A percentile compares a stretch with the other conserved stretches of the same genome.
phyloP scores from a whole-genome alignment of 2,888 invertebrate species.

The Drosophila kuntzei region DNA sequence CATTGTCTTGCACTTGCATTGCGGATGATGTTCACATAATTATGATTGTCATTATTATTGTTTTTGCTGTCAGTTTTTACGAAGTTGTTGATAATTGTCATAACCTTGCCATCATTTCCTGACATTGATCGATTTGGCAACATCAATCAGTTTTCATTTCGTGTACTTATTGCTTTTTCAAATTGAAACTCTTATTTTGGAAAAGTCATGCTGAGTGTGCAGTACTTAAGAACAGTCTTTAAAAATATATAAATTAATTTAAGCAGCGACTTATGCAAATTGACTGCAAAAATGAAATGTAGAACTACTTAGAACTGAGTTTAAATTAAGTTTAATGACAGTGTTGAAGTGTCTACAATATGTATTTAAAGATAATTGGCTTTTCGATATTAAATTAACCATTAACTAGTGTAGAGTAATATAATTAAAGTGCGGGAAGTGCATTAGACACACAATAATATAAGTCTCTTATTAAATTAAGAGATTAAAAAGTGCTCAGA shows the following conservation, averaged over 20 bases:
- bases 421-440: background rate
- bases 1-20: conserved; percentile 28
- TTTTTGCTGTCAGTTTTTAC: conserved; percentile 25
- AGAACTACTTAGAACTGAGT: conserved; percentile 10
- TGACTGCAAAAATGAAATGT: conserved; percentile 12
- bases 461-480: background rate
- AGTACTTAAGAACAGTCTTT: conserved; percentile 15
- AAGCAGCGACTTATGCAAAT: conserved; percentile 21
- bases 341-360: conserved; percentile 15
- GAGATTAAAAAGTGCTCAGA: background rate
- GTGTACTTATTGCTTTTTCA: conserved; percentile 30
- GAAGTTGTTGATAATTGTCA: conserved; percentile 66
- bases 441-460: too few species aligned
- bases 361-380: conserved; percentile 2
- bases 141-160: conserved; percentile 47
- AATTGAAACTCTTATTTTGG: conserved; percentile 59
- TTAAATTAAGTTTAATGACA: conserved; percentile 21
- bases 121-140: conserved; percentile 78
- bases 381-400: background rate
- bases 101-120: conserved; percentile 80
- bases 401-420: background rate
- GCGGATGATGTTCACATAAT: conserved; percentile 47
- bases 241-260: conserved; percentile 8
- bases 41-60: conserved; percentile 34
- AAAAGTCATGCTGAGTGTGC: conserved; percentile 67